phyloP scores from a whole-genome alignment of 2,888 invertebrate genomes.

The Oligia fasciuncula region DNA sequence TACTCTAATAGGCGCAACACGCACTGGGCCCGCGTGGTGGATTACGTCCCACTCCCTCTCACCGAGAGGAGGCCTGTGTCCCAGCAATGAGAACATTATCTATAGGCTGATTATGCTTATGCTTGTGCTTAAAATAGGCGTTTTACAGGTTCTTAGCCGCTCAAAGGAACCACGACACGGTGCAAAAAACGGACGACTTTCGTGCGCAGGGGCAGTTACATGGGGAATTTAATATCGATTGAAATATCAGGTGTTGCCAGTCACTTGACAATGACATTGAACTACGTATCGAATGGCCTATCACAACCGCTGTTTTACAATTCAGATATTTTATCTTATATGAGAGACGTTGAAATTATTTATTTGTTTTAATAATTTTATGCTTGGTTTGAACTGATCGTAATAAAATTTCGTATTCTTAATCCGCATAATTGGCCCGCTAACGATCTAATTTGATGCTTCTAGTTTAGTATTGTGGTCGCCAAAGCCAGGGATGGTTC shows the following conservation, averaged over 20 bases:
- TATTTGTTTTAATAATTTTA: not conserved
- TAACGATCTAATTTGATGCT: not conserved
- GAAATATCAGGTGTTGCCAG: constrained; percentile 58
- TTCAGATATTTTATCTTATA: constrained; percentile 24
- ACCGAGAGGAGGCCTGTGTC: too few species aligned
- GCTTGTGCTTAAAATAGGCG: too few species aligned
- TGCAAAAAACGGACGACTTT: not conserved
- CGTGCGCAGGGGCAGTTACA: constrained; percentile 6
- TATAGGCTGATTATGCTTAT: too few species aligned
- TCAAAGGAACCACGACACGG: not conserved
- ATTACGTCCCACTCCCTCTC: not conserved
- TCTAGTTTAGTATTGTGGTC: not conserved
- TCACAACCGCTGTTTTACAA: constrained; percentile 22
- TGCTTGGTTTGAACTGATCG: not conserved
- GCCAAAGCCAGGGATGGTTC: not conserved
- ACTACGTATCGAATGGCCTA: constrained; percentile 36
- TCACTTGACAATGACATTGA: constrained; percentile 73
- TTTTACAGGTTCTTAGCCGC: not conserved
- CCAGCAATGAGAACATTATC: too few species aligned
- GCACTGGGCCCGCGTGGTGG: not conserved
- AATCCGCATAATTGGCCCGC: not conserved
- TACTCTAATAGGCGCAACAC: too few species aligned
- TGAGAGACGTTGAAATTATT: not conserved
- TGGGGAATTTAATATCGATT: constrained; percentile 36
- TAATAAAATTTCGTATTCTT: not conserved